Evolutionary conservation across 2,888 invertebrate genomes (phyloP).

Genomic region (Phortica okadai): DNA sequence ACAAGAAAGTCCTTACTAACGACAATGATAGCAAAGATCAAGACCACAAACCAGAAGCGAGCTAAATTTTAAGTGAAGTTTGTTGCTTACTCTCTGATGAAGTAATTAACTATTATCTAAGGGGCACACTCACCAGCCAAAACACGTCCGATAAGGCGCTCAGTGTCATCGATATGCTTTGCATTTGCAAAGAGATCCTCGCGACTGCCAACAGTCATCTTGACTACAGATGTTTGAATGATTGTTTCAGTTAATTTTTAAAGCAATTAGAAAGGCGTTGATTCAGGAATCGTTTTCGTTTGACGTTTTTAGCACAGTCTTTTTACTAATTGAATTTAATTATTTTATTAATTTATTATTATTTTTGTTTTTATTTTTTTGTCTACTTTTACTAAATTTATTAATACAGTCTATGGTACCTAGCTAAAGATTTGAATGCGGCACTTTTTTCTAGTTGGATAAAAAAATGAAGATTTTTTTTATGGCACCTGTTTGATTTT

Average conservation of each 20-base stretch:
- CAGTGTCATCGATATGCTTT: conserved; percentile 73
- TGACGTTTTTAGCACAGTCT: not conserved
- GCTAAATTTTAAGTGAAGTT: too few relatives aligned
- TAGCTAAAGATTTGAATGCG: conserved; percentile 25
- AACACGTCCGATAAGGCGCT: conserved; percentile 75
- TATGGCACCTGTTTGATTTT: conserved; percentile 57
- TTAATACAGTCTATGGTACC: not conserved
- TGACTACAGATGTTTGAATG: conserved; percentile 31
- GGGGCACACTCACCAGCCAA: conserved; percentile 73
- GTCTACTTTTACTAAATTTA: conserved; percentile 3
- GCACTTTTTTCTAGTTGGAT: conserved; percentile 26
- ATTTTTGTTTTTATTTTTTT: conserved; percentile 21
- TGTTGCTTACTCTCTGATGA: too few relatives aligned
- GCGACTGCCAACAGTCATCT: conserved; percentile 75
- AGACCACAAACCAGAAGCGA: too few relatives aligned
- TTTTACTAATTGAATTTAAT: conserved; percentile 8
- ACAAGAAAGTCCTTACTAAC: too few relatives aligned
- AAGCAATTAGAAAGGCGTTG: not conserved
- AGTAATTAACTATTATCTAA: conserved; percentile 5
- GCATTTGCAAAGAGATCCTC: conserved; percentile 75
- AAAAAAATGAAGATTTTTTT: conserved; percentile 27
- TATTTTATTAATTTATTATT: conserved; percentile 24
- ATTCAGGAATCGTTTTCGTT: not conserved
- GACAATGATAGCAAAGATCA: not conserved
- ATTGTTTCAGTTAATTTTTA: conserved; percentile 34